Evolutionary conservation across 2,888 invertebrate genomes (phyloP), one percentile per base, ranked within the genome.

Genomic region (Galeruca laticollis): DNA sequence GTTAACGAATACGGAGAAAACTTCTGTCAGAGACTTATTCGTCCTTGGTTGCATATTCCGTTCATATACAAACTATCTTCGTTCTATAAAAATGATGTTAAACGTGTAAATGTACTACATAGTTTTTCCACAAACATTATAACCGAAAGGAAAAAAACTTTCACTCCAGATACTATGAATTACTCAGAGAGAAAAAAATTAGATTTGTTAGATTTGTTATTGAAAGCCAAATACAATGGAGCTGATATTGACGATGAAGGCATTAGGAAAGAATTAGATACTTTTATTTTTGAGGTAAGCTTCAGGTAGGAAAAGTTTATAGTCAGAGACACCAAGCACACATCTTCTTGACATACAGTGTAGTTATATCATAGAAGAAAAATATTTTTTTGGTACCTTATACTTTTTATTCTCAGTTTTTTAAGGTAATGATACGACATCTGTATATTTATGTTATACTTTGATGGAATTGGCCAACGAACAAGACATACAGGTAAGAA

Each of bases 361-460:
- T n/a, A n/a, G n/a, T n/a, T n/a, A n/a, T n/a, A n/a, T n/a, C n/a
- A n/a, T n/a, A n/a, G n/a, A n/a, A n/a, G n/a, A n/a, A n/a, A n/a
- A n/a, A n/a, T n/a, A n/a, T n/a, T n/a, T n/a, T n/a, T n/a, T n/a
- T n/a, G n/a, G n/a, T 11, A 40, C 1, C 10, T 40, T 40, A 13
- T 10, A 40, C 8, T 3, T 49, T 49, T 49, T 49, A 49, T 49
- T 2, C 15, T 18, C 18, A 49, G 1, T 67, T 66, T 83, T 84
- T 63, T 78, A 89, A 89, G 89, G 91, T 0, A 90, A 90, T 77
- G 91, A 91, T 69, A 91, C 91, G 0, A 90, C 90, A 0, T 87
- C 90, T 0, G 84, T 86, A 20, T 72, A 73, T 11, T 64, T 79
- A 40, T 74, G 73, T 18, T 80, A 77, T 60, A 73, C 78, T 11